A percentile compares a stretch with the other conserved stretches of the same genome.
phyloP scores from a whole-genome alignment of 2,888 invertebrate genomes.

The Melanchra persicariae region DNA sequence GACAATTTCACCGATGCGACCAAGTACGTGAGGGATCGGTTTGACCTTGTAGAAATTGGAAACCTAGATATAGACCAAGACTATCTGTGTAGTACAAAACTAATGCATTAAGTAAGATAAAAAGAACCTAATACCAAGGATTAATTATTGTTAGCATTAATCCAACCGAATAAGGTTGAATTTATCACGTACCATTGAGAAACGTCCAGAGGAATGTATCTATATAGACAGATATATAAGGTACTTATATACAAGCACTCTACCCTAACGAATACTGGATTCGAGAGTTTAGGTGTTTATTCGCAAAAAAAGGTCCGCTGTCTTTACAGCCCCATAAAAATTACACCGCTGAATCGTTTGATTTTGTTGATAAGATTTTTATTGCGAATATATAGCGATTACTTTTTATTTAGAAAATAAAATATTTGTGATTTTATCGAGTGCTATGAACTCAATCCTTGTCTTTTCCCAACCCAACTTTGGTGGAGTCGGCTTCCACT shows the following conservation, averaged over 20 bases:
- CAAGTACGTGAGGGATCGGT: slow-evolving; percentile 38
- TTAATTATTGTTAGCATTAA: slow-evolving; percentile 21
- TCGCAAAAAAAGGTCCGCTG: slow-evolving; percentile 72
- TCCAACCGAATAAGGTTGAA: slow-evolving; percentile 12
- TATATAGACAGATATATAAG: slow-evolving; percentile 17
- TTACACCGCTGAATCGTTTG: slow-evolving; percentile 80
- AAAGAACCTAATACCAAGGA: slow-evolving; percentile 16
- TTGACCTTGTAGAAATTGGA: slow-evolving; percentile 31
- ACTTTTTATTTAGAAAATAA: slow-evolving; percentile 69
- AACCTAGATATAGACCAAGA: slow-evolving; percentile 23
- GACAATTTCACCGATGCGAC: slow-evolving; percentile 30
- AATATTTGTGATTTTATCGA: slow-evolving; percentile 55
- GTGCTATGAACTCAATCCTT: neutral
- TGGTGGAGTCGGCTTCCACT: no score
- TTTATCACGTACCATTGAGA: slow-evolving; percentile 6
- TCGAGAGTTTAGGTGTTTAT: slow-evolving; percentile 62
- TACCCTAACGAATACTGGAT: slow-evolving; percentile 44
- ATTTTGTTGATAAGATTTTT: slow-evolving; percentile 80
- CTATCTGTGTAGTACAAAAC: slow-evolving; percentile 21
- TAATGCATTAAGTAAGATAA: slow-evolving; percentile 31
- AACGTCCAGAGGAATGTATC: slow-evolving; percentile 2
- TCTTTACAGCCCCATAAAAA: slow-evolving; percentile 82
- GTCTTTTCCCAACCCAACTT: no score
- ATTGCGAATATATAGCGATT: slow-evolving; percentile 76
- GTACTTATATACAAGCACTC: slow-evolving; percentile 30